A percentile compares a stretch with the other conserved stretches of the same genome.
phyloP scores from a whole-genome alignment of 23 tunicate genomes.

The Phallusia fumigata region DNA sequence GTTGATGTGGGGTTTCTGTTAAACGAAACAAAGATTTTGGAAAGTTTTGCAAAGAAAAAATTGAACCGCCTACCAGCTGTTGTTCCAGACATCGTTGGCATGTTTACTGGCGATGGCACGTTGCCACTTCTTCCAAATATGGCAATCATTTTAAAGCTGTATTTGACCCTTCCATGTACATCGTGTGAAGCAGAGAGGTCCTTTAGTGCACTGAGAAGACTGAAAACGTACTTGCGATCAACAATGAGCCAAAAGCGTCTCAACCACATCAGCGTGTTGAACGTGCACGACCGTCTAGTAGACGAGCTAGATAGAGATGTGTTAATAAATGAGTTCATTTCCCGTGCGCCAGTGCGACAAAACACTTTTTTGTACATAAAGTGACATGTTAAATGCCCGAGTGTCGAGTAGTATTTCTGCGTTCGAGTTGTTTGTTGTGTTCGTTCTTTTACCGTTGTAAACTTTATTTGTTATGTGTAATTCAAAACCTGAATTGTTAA shows the following conservation, averaged over 20 bases:
- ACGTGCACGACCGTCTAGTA: not conserved
- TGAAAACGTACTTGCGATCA: not conserved
- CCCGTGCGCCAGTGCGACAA: no score
- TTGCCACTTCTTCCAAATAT: slow-evolving; percentile 7
- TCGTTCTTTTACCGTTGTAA: no score
- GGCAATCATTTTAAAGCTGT: slow-evolving; percentile 8
- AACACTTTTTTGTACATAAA: no score
- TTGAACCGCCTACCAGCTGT: not conserved
- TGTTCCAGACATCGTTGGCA: not conserved
- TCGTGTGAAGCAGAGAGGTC: slow-evolving; percentile 21
- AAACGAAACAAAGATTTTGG: not conserved
- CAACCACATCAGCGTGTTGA: slow-evolving; percentile 11
- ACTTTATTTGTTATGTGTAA: no score
- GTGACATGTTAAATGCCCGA: no score
- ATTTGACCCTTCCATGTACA: slow-evolving; percentile 23
- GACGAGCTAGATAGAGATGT: slow-evolving; percentile 4
- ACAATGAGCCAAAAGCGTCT: slow-evolving; percentile 16
- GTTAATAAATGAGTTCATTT: no score
- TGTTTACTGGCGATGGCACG: slow-evolving; percentile 12
- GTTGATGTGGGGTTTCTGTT: not conserved
- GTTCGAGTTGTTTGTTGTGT: no score
- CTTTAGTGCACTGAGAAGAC: slow-evolving; percentile 12
- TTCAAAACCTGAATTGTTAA: no score
- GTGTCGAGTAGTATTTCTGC: no score
- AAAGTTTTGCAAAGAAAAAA: not conserved